Conservation (phyloP, 2,113 vertebrate species). For the Podarcis raffonei region DNA sequence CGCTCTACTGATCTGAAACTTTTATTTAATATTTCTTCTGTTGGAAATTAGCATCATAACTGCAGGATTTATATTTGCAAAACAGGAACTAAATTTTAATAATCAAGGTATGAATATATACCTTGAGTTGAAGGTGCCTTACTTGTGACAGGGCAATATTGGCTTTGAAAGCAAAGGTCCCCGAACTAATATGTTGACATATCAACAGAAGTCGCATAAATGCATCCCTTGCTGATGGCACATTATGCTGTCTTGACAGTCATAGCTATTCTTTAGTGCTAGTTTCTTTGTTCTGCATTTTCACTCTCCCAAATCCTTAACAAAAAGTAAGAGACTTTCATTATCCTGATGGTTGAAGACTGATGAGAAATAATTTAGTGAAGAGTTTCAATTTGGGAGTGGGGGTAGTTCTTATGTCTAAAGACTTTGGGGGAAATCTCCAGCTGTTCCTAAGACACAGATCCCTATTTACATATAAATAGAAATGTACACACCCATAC, state of each 20-base stretch:
- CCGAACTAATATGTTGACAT: conserved; percentile 69
- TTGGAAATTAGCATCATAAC: conserved; percentile 66
- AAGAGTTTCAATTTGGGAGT: conserved; percentile 34
- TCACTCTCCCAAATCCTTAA: not conserved
- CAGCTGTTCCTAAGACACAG: conserved; percentile 1
- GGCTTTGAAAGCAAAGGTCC: conserved; percentile 72
- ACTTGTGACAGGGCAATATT: conserved; percentile 69
- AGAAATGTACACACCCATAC: conserved; percentile 24
- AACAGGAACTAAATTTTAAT: conserved; percentile 69
- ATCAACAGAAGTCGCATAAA: conserved; percentile 40
- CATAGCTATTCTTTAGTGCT: not conserved
- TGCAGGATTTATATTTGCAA: conserved; percentile 68
- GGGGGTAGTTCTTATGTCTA: not conserved
- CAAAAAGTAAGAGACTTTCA: conserved; percentile 61
- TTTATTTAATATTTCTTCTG: conserved; percentile 63
- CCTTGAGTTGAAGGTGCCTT: conserved; percentile 57
- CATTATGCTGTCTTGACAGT: conserved; percentile 35
- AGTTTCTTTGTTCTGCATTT: conserved; percentile 37
- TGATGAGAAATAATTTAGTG: conserved; percentile 53
- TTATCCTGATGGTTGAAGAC: conserved; percentile 44
- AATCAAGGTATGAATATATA: conserved; percentile 69
- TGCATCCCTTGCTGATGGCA: conserved; percentile 36
- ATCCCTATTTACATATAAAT: conserved; percentile 64
- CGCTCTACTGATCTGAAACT: conserved; percentile 65
- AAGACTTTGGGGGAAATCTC: conserved; percentile 25